phyloP scores from a whole-genome alignment of 2,888 invertebrate genomes.

The Ochropleura leucogaster region DNA sequence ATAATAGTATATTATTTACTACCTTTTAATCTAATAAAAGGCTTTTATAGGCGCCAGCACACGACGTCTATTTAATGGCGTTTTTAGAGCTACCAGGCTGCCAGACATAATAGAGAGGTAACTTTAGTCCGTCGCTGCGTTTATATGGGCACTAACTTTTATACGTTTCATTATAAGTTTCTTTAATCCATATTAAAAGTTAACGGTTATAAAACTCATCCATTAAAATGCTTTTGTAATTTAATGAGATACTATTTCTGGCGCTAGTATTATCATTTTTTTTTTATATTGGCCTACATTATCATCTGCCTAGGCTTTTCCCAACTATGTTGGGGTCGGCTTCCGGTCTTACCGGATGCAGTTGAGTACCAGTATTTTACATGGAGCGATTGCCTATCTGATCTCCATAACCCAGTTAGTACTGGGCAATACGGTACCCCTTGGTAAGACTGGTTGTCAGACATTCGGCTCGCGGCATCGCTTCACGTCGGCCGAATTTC shows the following conservation, averaged over 20 bases:
- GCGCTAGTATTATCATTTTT: no score
- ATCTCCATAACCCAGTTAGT: no score
- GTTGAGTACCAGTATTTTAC: no score
- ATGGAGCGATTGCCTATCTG: no score
- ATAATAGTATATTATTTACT: neutral
- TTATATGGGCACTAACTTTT: slow-evolving; percentile 55
- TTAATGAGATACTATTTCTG: neutral
- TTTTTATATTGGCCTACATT: no score
- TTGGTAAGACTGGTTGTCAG: no score
- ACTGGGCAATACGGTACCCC: no score
- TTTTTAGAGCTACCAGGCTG: slow-evolving; percentile 51
- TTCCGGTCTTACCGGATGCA: no score
- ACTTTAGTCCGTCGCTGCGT: slow-evolving; percentile 41
- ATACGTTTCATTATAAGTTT: slow-evolving; percentile 39
- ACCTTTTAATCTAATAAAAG: slow-evolving; percentile 48
- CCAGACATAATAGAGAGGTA: slow-evolving; percentile 56
- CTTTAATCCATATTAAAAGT: slow-evolving; percentile 7
- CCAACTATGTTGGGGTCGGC: no score
- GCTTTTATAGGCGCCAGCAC: slow-evolving; percentile 39
- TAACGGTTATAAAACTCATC: neutral
- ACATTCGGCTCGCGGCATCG: no score
- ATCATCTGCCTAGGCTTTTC: no score
- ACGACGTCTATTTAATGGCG: slow-evolving; percentile 56
- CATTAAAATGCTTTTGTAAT: neutral
- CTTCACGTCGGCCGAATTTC: no score